A percentile compares a stretch with the other conserved stretches of the same genome.
Evolutionary conservation across 2,888 invertebrate species (phyloP).

Genomic region (Sesia bembeciformis): DNA sequence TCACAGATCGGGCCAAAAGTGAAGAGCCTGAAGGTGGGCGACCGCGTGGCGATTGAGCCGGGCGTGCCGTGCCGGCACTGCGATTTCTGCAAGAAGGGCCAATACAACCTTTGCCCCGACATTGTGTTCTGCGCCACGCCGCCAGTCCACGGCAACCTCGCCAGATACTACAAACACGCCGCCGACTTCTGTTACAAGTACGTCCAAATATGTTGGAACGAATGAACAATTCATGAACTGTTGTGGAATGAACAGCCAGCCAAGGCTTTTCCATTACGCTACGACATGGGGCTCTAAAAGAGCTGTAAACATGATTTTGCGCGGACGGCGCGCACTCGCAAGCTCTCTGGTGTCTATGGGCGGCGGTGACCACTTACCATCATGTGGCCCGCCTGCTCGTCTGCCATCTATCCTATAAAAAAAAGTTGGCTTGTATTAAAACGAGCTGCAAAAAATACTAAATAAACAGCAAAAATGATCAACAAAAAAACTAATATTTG

Average conservation of each 20-base stretch:
- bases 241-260: too few relatives aligned
- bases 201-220: constrained; percentile 6
- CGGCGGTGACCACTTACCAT: too few relatives aligned
- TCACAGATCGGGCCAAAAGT: constrained; percentile 73
- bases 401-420: too few relatives aligned
- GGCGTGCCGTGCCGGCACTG: constrained; percentile 92
- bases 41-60: constrained; percentile 96
- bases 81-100: constrained; percentile 88
- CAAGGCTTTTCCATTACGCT: too few relatives aligned
- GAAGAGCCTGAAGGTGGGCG: constrained; percentile 82
- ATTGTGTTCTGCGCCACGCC: constrained; percentile 97
- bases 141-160: constrained; percentile 91
- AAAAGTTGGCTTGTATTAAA: too few relatives aligned
- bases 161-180: constrained; percentile 90
- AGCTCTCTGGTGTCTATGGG: too few relatives aligned
- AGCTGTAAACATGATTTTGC: too few relatives aligned
- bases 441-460: too few relatives aligned
- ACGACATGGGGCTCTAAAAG: too few relatives aligned
- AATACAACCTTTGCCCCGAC: constrained; percentile 92
- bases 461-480: background rate
- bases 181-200: constrained; percentile 92
- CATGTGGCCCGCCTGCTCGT: too few relatives aligned
- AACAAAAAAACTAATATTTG: background rate
- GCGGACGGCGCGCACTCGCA: too few relatives aligned
- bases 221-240: too few relatives aligned